Evolutionary conservation across 2,888 invertebrate species (phyloP).

Genomic region (Sabatieria punctata): DNA sequence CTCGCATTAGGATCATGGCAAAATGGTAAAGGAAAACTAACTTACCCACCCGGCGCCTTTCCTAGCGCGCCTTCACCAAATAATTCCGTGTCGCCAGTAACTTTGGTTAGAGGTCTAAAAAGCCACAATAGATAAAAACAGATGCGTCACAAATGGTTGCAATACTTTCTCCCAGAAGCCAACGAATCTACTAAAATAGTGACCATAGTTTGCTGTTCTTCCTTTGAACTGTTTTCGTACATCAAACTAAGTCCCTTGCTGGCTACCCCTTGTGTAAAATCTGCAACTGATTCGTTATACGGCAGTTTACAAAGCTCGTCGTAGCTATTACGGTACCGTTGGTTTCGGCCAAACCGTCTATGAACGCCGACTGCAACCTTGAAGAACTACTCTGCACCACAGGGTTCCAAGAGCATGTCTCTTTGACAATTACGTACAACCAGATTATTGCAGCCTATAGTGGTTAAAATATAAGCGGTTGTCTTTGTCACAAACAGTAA

Average conservation of each 20-base stretch:
- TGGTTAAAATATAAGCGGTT: too few relatives aligned
- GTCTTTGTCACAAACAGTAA: background rate
- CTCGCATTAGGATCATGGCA: too few relatives aligned
- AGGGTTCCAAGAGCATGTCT: background rate
- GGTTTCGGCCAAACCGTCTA: conserved; percentile 67
- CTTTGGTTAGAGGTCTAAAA: too few relatives aligned
- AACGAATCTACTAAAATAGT: background rate
- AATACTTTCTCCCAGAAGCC: background rate
- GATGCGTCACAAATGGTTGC: too few relatives aligned
- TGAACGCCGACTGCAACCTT: conserved; percentile 64
- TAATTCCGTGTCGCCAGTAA: too few relatives aligned
- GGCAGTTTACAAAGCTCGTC: too few relatives aligned
- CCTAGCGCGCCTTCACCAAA: too few relatives aligned
- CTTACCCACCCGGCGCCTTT: too few relatives aligned
- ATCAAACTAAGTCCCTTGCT: conserved; percentile 74
- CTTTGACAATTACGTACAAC: background rate
- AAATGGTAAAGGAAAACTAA: too few relatives aligned
- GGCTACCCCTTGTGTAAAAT: conserved; percentile 79
- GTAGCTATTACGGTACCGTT: too few relatives aligned
- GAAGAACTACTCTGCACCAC: conserved; percentile 23
- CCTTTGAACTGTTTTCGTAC: conserved; percentile 44
- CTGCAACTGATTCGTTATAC: too few relatives aligned
- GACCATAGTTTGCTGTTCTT: background rate
- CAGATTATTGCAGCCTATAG: background rate
- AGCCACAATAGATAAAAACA: too few relatives aligned